A percentile compares a stretch with the other conserved stretches of the same genome.
phyloP scores from a whole-genome alignment of 2,797 vertebrate species.

The Pseudochromis fuscus region DNA sequence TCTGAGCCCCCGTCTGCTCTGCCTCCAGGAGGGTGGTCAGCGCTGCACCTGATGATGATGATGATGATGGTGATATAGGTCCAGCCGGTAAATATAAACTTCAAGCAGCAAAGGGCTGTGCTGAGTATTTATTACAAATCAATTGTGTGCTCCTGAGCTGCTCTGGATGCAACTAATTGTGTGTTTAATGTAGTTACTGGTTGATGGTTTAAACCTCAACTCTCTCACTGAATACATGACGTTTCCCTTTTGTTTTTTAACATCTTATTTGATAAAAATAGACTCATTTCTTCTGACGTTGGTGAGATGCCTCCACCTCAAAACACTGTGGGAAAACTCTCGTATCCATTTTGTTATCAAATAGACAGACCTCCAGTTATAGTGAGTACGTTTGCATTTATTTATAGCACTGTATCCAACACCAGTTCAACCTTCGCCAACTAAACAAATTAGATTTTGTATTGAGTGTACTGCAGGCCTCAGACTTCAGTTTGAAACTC shows the following conservation, averaged over 20 bases:
- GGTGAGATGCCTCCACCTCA: background rate
- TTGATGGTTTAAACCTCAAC: constrained; percentile 10
- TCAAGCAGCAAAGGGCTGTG: constrained; percentile 15
- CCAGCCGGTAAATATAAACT: constrained; percentile 25
- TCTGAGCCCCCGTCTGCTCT: too few species aligned
- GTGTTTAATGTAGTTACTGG: constrained; percentile 9
- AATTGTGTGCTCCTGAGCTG: background rate
- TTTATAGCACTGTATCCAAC: constrained; percentile 33
- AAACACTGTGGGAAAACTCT: constrained; percentile 21
- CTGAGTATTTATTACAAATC: constrained; percentile 22
- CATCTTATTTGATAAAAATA: constrained; percentile 22
- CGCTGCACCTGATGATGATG: constrained; percentile 25
- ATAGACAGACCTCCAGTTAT: constrained; percentile 28
- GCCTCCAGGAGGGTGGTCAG: constrained; percentile 20
- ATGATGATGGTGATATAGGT: constrained; percentile 27
- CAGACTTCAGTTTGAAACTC: constrained; percentile 53
- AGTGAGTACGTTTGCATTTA: constrained; percentile 18
- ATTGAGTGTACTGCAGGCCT: constrained; percentile 18
- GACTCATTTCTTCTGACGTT: constrained; percentile 14
- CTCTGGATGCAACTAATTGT: background rate
- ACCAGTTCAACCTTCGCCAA: constrained; percentile 36
- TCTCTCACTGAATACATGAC: constrained; percentile 4
- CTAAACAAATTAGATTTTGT: constrained; percentile 44
- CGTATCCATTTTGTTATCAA: constrained; percentile 12
- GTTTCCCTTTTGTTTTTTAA: constrained; percentile 14